Evolutionary conservation across 37 sponge, comb jelly and placozoan genomes (phyloP).

Genomic region (Ephydatia muelleri): DNA sequence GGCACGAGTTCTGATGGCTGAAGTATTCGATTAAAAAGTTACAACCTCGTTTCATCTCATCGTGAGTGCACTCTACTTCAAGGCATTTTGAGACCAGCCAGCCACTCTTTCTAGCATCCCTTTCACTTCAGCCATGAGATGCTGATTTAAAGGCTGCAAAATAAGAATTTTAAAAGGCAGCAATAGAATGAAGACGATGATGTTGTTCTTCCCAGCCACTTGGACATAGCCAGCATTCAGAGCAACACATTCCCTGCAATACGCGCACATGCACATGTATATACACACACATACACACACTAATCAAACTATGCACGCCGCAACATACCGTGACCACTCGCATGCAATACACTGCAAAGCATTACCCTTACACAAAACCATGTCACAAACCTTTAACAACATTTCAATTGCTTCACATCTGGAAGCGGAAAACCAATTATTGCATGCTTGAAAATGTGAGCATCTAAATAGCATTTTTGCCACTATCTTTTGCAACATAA

Average conservation of each 20-base stretch:
- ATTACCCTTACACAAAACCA: not conserved
- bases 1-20: no score
- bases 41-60: no score
- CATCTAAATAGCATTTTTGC: no score
- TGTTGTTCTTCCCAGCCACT: slow-evolving; percentile 69
- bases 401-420: no score
- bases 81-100: slow-evolving; percentile 5
- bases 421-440: no score
- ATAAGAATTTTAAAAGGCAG: not conserved
- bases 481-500: no score
- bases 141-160: slow-evolving; percentile 67
- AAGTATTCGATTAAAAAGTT: no score
- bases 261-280: no score
- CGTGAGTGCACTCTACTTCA: not conserved
- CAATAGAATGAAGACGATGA: slow-evolving; percentile 41
- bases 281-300: not conserved
- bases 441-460: no score
- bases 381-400: no score
- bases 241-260: slow-evolving; percentile 55
- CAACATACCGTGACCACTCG: not conserved
- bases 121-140: slow-evolving; percentile 68
- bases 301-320: not conserved
- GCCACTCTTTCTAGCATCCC: slow-evolving; percentile 63
- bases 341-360: no score
- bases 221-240: slow-evolving; percentile 66